Conservation (phyloP, 2,797 vertebrate species). For the Tiaroga cobitis region DNA sequence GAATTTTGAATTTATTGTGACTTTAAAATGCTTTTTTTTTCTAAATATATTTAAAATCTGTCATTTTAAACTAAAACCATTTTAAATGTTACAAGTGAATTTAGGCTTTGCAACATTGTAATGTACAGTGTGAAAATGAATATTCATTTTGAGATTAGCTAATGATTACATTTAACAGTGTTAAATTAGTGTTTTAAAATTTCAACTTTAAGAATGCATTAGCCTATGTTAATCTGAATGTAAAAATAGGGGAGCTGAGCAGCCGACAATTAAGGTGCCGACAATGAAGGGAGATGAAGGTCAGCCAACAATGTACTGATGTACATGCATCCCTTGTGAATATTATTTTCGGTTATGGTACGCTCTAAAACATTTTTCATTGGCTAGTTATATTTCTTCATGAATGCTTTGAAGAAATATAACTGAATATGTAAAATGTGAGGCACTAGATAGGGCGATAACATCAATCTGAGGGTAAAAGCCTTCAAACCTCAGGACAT, state of each 20-base stretch:
- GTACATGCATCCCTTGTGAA: neutral
- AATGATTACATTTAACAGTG: too few relatives aligned
- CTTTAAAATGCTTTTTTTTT: too few relatives aligned
- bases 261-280: too few relatives aligned
- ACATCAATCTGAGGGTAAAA: neutral
- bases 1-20: too few relatives aligned
- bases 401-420: neutral
- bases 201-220: neutral
- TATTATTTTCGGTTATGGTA: neutral
- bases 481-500: slow-evolving; percentile 4
- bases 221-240: neutral
- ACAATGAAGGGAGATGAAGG: too few relatives aligned
- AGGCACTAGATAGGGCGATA: neutral
- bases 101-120: neutral
- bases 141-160: too few relatives aligned
- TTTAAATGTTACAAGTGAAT: too few relatives aligned
- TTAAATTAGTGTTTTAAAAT: neutral
- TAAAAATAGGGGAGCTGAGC: neutral
- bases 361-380: neutral
- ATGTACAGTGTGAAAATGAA: neutral
- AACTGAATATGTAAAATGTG: neutral
- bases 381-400: neutral
- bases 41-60: too few relatives aligned
- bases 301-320: neutral
- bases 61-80: too few relatives aligned